A percentile compares a stretch with the other conserved stretches of the same genome.
Evolutionary conservation across 1,140 invertebrate species (phyloP).

Genomic region (Anthonomus grandis): DNA sequence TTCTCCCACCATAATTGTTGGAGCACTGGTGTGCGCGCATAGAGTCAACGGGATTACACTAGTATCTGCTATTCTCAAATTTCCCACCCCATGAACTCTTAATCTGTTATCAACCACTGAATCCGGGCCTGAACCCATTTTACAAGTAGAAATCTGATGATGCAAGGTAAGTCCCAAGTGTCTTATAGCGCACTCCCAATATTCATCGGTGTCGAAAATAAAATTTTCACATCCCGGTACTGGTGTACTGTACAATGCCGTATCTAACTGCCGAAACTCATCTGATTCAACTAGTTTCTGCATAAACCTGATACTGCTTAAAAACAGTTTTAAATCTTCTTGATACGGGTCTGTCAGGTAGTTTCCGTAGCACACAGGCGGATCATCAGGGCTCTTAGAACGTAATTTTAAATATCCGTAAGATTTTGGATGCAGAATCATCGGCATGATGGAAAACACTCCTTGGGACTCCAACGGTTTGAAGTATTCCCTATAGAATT

Average conservation of each 20-base stretch:
- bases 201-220: conserved; percentile 53
- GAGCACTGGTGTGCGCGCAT: conserved; percentile 53
- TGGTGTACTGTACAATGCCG: conserved; percentile 47
- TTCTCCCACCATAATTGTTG: conserved; percentile 59
- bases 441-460: conserved; percentile 49
- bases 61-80: conserved; percentile 70
- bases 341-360: conserved; percentile 56
- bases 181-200: conserved; percentile 71
- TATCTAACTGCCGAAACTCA: conserved; percentile 42
- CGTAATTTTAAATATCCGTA: conserved; percentile 57
- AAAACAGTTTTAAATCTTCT: conserved; percentile 47
- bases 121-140: conserved; percentile 70
- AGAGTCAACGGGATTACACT: conserved; percentile 71
- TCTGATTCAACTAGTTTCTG: conserved; percentile 36
- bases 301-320: conserved; percentile 42
- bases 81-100: conserved; percentile 64
- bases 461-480: conserved; percentile 51
- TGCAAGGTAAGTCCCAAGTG: conserved; percentile 65
- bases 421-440: conserved; percentile 72
- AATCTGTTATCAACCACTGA: conserved; percentile 74
- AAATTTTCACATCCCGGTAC: conserved; percentile 51
- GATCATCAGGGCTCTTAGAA: conserved; percentile 58
- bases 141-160: conserved; percentile 68
- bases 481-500: conserved; percentile 36
- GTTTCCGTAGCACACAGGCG: conserved; percentile 64